Evolutionary conservation across 2,797 vertebrate species (phyloP).

Genomic region (Darevskia mixta): DNA sequence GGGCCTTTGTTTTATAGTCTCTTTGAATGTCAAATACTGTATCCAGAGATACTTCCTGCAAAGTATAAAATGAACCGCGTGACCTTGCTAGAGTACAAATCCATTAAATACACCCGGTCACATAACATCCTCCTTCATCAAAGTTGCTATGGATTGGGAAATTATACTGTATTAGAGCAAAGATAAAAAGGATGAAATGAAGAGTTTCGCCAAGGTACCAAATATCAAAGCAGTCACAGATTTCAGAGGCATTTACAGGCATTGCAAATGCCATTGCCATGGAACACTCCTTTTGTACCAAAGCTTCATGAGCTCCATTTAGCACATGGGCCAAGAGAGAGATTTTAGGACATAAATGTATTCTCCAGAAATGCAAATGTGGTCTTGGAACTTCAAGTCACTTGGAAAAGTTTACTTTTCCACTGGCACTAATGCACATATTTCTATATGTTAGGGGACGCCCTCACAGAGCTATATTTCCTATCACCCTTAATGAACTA

Average conservation of each 20-base stretch:
- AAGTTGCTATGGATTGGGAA: conserved; percentile 48
- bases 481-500: no score
- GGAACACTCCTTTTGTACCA: not conserved
- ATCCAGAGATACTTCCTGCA: not conserved
- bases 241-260: not conserved
- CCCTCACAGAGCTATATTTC: no score
- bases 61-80: conserved; percentile 4
- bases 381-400: not conserved
- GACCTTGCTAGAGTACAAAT: conserved; percentile 25
- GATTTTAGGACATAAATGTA: not conserved
- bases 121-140: conserved; percentile 35
- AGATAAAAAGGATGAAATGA: conserved; percentile 55
- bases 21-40: conserved; percentile 12
- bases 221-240: fast-evolving
- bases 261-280: fast-evolving
- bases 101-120: conserved; percentile 25
- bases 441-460: not conserved
- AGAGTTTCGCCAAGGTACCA: conserved; percentile 18
- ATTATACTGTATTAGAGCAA: conserved; percentile 49
- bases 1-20: conserved; percentile 16
- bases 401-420: not conserved
- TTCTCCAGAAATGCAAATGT: not conserved
- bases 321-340: not conserved
- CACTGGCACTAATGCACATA: not conserved
- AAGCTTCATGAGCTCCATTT: not conserved